A percentile compares a stretch with the other conserved stretches of the same genome.
phyloP scores from a whole-genome alignment of 2,888 invertebrate species.

The Sarcophaga variegata region DNA sequence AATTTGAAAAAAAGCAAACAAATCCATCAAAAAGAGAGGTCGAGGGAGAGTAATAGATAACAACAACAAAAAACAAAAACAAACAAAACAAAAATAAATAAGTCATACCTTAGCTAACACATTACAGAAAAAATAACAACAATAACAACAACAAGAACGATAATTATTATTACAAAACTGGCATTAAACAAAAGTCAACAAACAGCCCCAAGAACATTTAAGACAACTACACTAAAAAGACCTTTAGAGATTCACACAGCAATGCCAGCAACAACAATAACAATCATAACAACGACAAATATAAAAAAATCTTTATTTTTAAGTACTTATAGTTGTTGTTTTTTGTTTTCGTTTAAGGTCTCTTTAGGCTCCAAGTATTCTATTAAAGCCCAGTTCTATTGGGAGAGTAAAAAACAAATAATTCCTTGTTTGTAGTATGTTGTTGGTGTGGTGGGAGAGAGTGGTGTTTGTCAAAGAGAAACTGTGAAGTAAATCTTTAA shows the following conservation, averaged over 20 bases:
- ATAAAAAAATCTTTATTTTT: neutral
- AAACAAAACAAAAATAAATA: slow-evolving; percentile 42
- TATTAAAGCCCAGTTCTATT: too few relatives aligned
- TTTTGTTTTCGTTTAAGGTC: neutral
- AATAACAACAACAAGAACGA: slow-evolving; percentile 2
- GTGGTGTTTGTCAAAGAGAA: too few relatives aligned
- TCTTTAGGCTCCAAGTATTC: neutral
- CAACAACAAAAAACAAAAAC: slow-evolving; percentile 21
- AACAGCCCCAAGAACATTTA: slow-evolving; percentile 13
- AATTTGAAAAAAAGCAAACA: slow-evolving; percentile 48
- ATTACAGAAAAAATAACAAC: slow-evolving; percentile 9
- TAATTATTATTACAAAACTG: slow-evolving; percentile 18
- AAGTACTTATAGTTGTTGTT: neutral
- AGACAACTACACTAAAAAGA: slow-evolving; percentile 38
- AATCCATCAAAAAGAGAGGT: neutral
- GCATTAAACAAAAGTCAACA: slow-evolving; percentile 54
- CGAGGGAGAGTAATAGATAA: neutral
- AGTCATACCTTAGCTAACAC: neutral
- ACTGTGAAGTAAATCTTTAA: too few relatives aligned
- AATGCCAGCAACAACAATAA: slow-evolving; percentile 17
- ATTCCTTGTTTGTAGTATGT: too few relatives aligned
- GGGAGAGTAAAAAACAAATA: too few relatives aligned
- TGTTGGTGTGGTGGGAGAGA: too few relatives aligned
- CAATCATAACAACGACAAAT: neutral
- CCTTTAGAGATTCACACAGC: slow-evolving; percentile 26